These are phyloP conservation scores for Spea hammondii DNA, from an alignment of 2,797 vertebrate genomes.

Conservation along the genomic window DNA sequence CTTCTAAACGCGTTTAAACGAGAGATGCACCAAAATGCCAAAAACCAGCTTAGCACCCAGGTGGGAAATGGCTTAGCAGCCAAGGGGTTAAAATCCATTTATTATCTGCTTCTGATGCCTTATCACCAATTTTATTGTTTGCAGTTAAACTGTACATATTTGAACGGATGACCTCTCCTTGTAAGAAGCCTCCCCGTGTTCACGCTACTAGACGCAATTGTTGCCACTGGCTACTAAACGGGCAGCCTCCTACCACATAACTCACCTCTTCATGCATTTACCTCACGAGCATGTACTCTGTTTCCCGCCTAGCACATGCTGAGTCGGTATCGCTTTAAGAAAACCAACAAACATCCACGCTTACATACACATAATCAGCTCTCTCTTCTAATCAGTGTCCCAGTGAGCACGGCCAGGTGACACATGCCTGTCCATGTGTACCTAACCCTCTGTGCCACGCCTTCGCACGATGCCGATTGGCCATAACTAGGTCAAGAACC, in stretches of 20 bases:
- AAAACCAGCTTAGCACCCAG: too few species aligned
- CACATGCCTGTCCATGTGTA: conserved; percentile 58
- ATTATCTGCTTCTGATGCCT: too few species aligned
- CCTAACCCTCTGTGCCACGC: conserved; percentile 25
- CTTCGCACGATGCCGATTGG: conserved; percentile 55
- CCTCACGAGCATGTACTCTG: neutral
- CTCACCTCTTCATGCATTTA: neutral
- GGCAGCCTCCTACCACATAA: neutral
- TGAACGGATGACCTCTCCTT: too few species aligned
- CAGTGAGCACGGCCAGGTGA: conserved; percentile 43
- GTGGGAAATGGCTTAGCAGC: too few species aligned
- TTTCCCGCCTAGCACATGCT: neutral
- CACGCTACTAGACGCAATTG: neutral
- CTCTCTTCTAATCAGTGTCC: conserved; percentile 31
- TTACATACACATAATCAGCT: conserved; percentile 37
- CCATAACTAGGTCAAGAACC: conserved; percentile 64
- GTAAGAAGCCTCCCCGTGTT: too few species aligned
- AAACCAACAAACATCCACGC: neutral
- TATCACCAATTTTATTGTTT: too few species aligned
- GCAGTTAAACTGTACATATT: too few species aligned
- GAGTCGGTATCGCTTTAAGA: conserved; percentile 32
- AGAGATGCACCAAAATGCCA: too few species aligned
- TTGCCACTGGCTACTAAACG: neutral
- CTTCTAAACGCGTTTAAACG: too few species aligned
- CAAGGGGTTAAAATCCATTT: too few species aligned